A percentile compares a stretch with the other conserved stretches of the same genome.
These are phyloP conservation scores for Patella caerulea DNA, from an alignment of 2,888 invertebrate species.

Conservation along the genomic window DNA sequence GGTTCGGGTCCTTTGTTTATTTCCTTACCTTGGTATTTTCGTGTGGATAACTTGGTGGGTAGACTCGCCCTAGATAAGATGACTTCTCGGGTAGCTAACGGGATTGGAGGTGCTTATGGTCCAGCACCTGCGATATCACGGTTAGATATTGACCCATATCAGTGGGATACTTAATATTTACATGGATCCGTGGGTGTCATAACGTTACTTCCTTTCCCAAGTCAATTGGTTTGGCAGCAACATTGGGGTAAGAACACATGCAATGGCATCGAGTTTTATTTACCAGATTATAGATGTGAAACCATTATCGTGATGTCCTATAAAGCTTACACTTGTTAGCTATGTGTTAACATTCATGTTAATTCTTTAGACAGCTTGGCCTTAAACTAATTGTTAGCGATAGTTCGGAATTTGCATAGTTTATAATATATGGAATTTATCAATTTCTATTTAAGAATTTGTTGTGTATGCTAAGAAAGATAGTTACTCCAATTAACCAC, in stretches of 20 bases:
- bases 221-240: slow-evolving; percentile 62
- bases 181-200: slow-evolving; percentile 55
- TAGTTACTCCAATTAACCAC: too few species aligned
- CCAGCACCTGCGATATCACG: slow-evolving; percentile 56
- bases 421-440: too few species aligned
- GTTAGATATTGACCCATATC: slow-evolving; percentile 56
- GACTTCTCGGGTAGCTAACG: slow-evolving; percentile 38
- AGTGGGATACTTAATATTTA: slow-evolving; percentile 63
- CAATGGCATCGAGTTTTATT: neutral
- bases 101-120: slow-evolving; percentile 35
- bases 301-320: too few species aligned
- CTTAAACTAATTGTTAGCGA: too few species aligned
- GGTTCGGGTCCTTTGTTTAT: too few species aligned
- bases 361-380: too few species aligned
- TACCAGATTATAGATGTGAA: too few species aligned
- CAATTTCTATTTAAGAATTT: too few species aligned
- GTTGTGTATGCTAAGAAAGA: too few species aligned
- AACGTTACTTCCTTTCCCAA: slow-evolving; percentile 65
- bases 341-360: too few species aligned
- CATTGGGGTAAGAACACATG: slow-evolving; percentile 56
- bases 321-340: too few species aligned
- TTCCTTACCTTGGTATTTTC: slow-evolving; percentile 37
- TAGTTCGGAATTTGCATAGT: too few species aligned
- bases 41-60: slow-evolving; percentile 59
- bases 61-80: slow-evolving; percentile 40